Conservation (phyloP, 2,888 invertebrate species). For the Tetragonula carbonaria region DNA sequence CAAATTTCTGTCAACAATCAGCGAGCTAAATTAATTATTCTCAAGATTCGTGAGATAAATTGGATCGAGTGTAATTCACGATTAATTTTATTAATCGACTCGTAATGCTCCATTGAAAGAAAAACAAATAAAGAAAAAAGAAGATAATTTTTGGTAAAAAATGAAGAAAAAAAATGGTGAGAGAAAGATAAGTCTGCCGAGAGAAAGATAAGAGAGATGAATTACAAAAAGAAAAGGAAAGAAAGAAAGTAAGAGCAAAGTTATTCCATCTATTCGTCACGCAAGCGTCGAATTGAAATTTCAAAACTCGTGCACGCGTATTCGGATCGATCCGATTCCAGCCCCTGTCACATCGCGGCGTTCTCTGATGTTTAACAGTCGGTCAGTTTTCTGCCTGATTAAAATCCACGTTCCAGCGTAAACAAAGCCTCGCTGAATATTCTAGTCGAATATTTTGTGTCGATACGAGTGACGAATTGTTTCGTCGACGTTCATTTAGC, state of each 20-base stretch:
- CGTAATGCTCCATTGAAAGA: neutral
- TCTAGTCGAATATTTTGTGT: neutral
- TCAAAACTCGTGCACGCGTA: neutral
- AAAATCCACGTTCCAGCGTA: neutral
- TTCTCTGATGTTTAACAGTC: neutral
- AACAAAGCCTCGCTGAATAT: neutral
- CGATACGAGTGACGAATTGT: too few species aligned
- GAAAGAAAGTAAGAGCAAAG: too few species aligned
- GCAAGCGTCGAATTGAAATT: neutral
- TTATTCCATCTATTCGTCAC: neutral
- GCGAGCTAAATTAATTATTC: neutral
- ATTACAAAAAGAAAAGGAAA: too few species aligned
- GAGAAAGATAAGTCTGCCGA: too few species aligned
- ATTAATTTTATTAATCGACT: neutral
- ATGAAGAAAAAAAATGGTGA: too few species aligned
- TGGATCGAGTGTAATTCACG: neutral
- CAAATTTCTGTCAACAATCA: slow-evolving; percentile 1
- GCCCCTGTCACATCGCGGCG: neutral
- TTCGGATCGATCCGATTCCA: neutral
- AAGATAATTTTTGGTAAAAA: too few species aligned
- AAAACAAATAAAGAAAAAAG: neutral
- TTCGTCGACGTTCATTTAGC: neutral
- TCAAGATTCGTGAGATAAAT: neutral
- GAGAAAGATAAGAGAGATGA: too few species aligned
- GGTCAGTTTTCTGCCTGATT: neutral